A percentile compares a stretch with the other conserved stretches of the same genome.
phyloP scores from a whole-genome alignment of 1,140 invertebrate genomes.

The Heliothis subflexa region DNA sequence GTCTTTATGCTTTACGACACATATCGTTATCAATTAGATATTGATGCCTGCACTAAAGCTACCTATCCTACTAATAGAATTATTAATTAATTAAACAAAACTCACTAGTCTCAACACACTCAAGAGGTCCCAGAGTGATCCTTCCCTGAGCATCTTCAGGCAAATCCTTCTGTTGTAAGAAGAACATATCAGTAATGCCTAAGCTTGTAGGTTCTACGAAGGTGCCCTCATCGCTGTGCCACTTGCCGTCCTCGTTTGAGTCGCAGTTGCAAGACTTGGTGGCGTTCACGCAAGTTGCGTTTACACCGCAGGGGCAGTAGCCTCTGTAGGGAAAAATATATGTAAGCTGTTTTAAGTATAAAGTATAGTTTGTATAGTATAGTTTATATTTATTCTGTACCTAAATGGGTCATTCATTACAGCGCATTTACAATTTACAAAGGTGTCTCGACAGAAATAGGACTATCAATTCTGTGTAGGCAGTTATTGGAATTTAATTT shows the following conservation, averaged over 20 bases:
- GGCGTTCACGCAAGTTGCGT: constrained; percentile 92
- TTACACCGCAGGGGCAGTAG: constrained; percentile 90
- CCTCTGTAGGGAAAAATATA: constrained; percentile 83
- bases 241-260: constrained; percentile 91
- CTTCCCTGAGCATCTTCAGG: constrained; percentile 93
- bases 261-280: constrained; percentile 95
- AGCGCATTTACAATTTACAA: too few relatives aligned
- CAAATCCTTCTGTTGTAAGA: constrained; percentile 94
- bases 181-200: constrained; percentile 96
- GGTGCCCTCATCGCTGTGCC: constrained; percentile 95
- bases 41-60: too few relatives aligned
- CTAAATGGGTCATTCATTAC: too few relatives aligned
- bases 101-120: constrained; percentile 97
- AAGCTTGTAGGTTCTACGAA: constrained; percentile 92
- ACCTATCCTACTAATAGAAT: too few relatives aligned
- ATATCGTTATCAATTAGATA: too few relatives aligned
- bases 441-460: too few relatives aligned
- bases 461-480: too few relatives aligned
- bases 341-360: neutral
- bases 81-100: constrained; percentile 42
- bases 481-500: too few relatives aligned
- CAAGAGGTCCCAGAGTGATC: constrained; percentile 95
- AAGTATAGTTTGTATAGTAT: too few relatives aligned
- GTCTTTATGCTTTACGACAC: too few relatives aligned
- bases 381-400: too few relatives aligned